A percentile compares a stretch with the other conserved stretches of the same genome.
Conservation (phyloP, 2,113 vertebrate species). For the Hippolais icterina region DNA sequence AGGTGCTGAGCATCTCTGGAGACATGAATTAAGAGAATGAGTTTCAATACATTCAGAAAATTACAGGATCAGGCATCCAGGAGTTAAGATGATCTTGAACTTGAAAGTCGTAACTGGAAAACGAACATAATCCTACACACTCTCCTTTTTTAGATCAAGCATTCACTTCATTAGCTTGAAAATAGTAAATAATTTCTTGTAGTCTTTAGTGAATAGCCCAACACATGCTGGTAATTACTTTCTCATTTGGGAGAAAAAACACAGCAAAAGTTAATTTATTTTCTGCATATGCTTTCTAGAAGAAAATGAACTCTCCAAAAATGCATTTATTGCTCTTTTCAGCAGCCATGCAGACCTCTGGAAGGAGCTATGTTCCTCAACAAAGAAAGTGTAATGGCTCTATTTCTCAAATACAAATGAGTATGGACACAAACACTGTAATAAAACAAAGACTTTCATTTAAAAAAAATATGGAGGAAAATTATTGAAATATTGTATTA, state of each 20-base stretch:
- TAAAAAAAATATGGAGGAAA: not conserved
- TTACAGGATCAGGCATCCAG: not conserved
- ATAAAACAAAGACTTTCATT: not conserved
- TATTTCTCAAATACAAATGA: not conserved
- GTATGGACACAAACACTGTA: not conserved
- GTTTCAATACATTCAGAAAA: not conserved
- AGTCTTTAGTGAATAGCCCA: not conserved
- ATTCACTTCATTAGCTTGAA: conserved; percentile 17
- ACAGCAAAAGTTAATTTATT: not conserved
- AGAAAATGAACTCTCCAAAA: not conserved
- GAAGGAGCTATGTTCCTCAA: not conserved
- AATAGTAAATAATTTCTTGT: conserved; percentile 1
- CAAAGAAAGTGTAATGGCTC: not conserved
- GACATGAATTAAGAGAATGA: not conserved
- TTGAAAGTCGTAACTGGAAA: not conserved
- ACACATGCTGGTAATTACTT: conserved; percentile 46
- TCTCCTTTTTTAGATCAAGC: not conserved
- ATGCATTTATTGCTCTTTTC: not conserved
- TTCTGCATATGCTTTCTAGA: not conserved
- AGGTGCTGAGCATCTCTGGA: not conserved
- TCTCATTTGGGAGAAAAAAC: conserved; percentile 22
- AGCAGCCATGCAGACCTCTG: not conserved
- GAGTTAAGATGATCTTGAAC: conserved; percentile 4
- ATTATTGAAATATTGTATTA: not conserved
- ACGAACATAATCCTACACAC: not conserved